These are phyloP conservation scores for Hybognathus amarus DNA, from an alignment of 2,797 vertebrate species.

Conservation along the genomic window DNA sequence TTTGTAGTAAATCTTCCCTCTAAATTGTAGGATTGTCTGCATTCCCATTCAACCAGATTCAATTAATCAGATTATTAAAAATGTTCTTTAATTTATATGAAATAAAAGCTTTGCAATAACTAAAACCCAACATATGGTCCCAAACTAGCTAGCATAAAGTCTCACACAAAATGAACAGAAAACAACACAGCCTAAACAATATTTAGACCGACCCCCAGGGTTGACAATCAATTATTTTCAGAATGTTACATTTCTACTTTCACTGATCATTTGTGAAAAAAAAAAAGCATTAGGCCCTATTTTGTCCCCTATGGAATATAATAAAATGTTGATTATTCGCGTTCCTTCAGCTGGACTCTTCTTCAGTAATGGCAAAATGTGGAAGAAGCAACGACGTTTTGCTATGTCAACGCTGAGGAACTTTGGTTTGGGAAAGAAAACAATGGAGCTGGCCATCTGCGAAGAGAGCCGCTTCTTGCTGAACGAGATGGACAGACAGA, in stretches of 20 bases:
- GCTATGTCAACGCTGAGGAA: slow-evolving; percentile 72
- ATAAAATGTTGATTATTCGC: neutral
- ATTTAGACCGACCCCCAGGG: neutral
- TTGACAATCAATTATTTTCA: neutral
- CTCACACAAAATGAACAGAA: neutral
- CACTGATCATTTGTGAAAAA: neutral
- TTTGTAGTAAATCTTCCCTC: neutral
- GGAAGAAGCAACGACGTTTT: slow-evolving; percentile 77
- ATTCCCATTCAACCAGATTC: too few relatives aligned
- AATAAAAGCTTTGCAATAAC: neutral
- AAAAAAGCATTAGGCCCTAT: neutral
- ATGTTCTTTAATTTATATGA: neutral
- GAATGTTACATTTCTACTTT: neutral
- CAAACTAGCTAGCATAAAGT: neutral
- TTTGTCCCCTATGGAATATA: too few relatives aligned
- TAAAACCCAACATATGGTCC: neutral
- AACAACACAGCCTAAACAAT: neutral
- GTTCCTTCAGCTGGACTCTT: slow-evolving; percentile 69
- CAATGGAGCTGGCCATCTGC: slow-evolving; percentile 72
- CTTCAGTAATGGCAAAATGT: slow-evolving; percentile 74
- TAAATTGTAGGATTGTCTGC: too few relatives aligned
- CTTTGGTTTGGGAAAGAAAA: slow-evolving; percentile 70
- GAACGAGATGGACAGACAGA: slow-evolving; percentile 69
- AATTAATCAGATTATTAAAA: neutral
- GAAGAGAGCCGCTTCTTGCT: slow-evolving; percentile 71